Evolutionary conservation across 2,113 vertebrate genomes (phyloP).

Genomic region (Pyxicephalus adspersus): DNA sequence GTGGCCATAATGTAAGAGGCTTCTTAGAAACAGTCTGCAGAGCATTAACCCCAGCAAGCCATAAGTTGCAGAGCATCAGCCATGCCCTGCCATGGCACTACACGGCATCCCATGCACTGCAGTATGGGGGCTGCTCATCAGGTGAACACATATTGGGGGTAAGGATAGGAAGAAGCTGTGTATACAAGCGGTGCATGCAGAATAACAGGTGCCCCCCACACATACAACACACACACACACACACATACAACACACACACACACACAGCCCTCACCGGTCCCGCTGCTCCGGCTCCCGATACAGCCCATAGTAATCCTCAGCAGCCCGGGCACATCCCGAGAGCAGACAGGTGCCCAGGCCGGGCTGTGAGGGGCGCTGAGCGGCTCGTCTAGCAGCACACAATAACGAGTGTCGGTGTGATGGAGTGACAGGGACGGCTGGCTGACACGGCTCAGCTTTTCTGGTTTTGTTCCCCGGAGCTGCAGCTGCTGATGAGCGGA

Average conservation of each 20-base stretch:
- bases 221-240: not conserved
- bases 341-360: not conserved
- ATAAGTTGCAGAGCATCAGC: slow-evolving; percentile 1
- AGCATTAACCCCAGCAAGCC: slow-evolving; percentile 1
- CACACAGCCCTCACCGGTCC: slow-evolving; percentile 49
- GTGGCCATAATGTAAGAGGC: not conserved
- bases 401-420: not conserved
- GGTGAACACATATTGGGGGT: not conserved
- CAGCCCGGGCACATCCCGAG: slow-evolving; percentile 40
- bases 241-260: slow-evolving; percentile 31
- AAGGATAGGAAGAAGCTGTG: not conserved
- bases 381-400: no score
- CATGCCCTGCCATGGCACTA: not conserved
- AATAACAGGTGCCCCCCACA: not conserved
- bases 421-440: not conserved
- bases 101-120: slow-evolving; percentile 14
- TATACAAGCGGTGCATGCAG: slow-evolving; percentile 6
- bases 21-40: not conserved
- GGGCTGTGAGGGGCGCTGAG: no score
- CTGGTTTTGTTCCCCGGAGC: slow-evolving; percentile 46
- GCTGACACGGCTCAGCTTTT: not conserved
- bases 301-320: slow-evolving; percentile 50
- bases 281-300: slow-evolving; percentile 53
- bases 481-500: slow-evolving; percentile 53
- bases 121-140: not conserved